These are phyloP conservation scores for Saimiri boliviensis DNA, from an alignment of 2,113 vertebrate species.

Conservation along the genomic window DNA sequence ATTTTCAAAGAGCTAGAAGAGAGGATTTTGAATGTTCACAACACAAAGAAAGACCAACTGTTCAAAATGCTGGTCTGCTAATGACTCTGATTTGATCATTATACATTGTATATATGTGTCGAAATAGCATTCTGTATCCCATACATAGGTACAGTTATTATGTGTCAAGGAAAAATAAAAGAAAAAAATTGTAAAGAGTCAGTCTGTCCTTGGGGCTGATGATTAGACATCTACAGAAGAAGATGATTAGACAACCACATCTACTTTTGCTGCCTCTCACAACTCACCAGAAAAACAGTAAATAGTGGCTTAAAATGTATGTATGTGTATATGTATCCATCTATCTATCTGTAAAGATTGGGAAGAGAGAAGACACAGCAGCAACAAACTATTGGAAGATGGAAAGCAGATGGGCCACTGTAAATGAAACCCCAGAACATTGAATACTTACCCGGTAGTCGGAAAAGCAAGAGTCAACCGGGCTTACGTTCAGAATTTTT, in stretches of 20 bases:
- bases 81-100: neutral
- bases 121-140: neutral
- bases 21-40: neutral
- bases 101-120: neutral
- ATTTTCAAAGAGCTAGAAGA: neutral
- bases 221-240: neutral
- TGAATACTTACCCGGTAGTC: rapidly evolving
- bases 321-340: too few relatives aligned
- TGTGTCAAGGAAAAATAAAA: neutral
- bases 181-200: neutral
- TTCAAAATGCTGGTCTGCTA: neutral
- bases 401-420: neutral
- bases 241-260: neutral
- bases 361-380: neutral
- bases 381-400: neutral
- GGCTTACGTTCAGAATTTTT: neutral
- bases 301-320: neutral
- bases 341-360: neutral
- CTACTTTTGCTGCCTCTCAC: neutral
- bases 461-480: neutral
- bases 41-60: neutral
- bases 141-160: neutral
- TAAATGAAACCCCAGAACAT: neutral
- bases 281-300: neutral
- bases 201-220: too few relatives aligned